Conservation (phyloP, 2,113 vertebrate species). For the Xiphias gladius region DNA sequence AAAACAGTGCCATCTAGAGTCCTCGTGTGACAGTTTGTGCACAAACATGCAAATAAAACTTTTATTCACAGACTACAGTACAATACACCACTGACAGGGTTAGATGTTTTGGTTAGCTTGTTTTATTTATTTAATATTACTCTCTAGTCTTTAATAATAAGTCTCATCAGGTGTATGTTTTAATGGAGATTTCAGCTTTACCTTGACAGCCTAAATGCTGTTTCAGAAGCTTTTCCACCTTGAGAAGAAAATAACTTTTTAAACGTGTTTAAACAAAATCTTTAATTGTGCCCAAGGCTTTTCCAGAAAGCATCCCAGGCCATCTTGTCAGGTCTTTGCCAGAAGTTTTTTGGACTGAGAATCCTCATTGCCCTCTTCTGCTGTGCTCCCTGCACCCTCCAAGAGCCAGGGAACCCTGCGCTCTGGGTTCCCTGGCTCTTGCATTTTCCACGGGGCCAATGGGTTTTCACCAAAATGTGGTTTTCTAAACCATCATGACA, state of each 20-base stretch:
- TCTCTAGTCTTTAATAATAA: too few relatives aligned
- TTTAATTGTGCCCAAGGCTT: not conserved
- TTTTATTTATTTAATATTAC: not conserved
- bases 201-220: not conserved
- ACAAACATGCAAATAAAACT: not conserved
- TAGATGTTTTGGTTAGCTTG: not conserved
- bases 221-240: not conserved
- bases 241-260: not conserved
- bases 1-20: constrained; percentile 87
- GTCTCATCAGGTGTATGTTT: not conserved
- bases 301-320: constrained; percentile 4
- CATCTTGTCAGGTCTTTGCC: constrained; percentile 27
- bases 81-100: not conserved
- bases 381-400: constrained; percentile 49
- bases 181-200: not conserved
- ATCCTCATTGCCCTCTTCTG: constrained; percentile 37
- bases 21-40: constrained; percentile 39
- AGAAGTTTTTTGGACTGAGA: constrained; percentile 34
- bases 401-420: too few relatives aligned
- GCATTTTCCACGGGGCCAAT: constrained; percentile 60
- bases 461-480: constrained; percentile 70
- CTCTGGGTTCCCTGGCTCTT: constrained; percentile 78
- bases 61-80: not conserved
- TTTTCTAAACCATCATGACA: constrained; percentile 70
- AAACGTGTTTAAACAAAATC: constrained; percentile 28